Evolutionary conservation across 2,888 invertebrate genomes (phyloP).

Genomic region (Harpalus rubripes): DNA sequence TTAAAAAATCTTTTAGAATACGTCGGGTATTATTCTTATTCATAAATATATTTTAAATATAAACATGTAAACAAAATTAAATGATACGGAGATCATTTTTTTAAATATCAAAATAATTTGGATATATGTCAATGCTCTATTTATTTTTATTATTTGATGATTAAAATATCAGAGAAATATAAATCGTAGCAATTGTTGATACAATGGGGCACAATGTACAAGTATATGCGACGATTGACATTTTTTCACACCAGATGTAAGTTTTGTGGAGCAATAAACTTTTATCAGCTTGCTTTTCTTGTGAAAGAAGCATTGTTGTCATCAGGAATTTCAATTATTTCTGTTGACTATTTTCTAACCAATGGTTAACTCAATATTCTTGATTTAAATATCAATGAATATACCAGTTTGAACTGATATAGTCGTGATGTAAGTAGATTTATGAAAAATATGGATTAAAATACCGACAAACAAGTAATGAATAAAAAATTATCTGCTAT

Average conservation of each 20-base stretch:
- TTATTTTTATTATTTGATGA: constrained; percentile 36
- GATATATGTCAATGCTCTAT: constrained; percentile 32
- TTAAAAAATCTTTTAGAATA: no score
- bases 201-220: neutral
- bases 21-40: no score
- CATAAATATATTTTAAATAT: no score
- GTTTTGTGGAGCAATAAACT: constrained; percentile 51
- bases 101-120: constrained; percentile 16
- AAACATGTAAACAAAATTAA: neutral
- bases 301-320: constrained; percentile 51
- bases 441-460: constrained; percentile 10
- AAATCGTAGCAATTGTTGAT: constrained; percentile 38
- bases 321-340: constrained; percentile 52
- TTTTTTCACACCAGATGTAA: constrained; percentile 21
- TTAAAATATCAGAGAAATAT: constrained; percentile 42
- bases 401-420: constrained; percentile 49
- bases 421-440: constrained; percentile 45
- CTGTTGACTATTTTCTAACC: constrained; percentile 31
- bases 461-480: constrained; percentile 6
- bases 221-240: constrained; percentile 10
- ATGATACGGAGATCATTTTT: neutral
- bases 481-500: constrained; percentile 24
- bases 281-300: constrained; percentile 43
- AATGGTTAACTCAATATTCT: constrained; percentile 16
- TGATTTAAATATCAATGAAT: constrained; percentile 41